These are phyloP conservation scores for Monomorium pharaonis DNA, from an alignment of 1,140 invertebrate genomes.

Conservation along the genomic window DNA sequence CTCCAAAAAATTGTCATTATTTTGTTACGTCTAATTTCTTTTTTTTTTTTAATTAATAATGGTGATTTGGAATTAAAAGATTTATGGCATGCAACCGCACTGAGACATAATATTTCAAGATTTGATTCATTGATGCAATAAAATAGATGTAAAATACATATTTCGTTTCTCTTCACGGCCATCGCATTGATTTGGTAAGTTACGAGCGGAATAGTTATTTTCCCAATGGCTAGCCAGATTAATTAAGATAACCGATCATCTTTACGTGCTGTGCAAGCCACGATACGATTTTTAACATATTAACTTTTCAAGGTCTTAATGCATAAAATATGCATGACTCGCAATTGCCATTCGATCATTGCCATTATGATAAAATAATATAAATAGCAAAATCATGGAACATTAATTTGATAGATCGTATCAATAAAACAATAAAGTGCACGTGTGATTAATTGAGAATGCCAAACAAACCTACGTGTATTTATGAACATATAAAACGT, in stretches of 20 bases:
- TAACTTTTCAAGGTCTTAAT: not conserved
- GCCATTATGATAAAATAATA: not conserved
- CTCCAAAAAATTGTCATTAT: not conserved
- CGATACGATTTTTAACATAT: not conserved
- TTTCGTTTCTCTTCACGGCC: not conserved
- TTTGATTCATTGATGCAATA: not conserved
- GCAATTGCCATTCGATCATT: not conserved
- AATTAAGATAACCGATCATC: not conserved
- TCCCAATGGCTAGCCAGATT: not conserved
- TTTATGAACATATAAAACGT: not conserved
- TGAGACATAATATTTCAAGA: not conserved
- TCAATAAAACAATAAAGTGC: not conserved
- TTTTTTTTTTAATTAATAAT: not conserved
- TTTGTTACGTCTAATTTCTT: not conserved
- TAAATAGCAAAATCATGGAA: not conserved
- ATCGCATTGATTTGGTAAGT: not conserved
- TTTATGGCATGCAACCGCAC: not conserved
- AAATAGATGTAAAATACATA: not conserved
- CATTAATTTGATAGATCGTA: constrained; percentile 10
- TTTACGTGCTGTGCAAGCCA: not conserved
- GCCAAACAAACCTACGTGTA: not conserved
- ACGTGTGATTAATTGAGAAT: not conserved
- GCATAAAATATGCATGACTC: not conserved
- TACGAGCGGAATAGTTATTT: not conserved
- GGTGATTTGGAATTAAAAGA: not conserved